Percentiles rank a stretch among this genome's conserved stretches.
phyloP scores from a whole-genome alignment of 2,888 invertebrate species.

The Catonia carolina region DNA sequence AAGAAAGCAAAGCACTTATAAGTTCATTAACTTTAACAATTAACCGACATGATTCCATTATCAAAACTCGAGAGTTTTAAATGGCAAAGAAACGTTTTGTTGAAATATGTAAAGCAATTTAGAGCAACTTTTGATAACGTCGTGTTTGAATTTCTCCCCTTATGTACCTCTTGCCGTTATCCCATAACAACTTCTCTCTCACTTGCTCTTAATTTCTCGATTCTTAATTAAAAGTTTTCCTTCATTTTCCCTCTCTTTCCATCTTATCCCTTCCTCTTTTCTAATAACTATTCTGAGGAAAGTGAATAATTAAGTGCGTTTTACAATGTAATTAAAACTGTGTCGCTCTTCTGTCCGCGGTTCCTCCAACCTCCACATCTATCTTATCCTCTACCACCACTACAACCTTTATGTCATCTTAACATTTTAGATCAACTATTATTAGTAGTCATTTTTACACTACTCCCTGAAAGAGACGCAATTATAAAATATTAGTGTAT shows the following conservation, averaged over 20 bases:
- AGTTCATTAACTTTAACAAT: constrained; percentile 13
- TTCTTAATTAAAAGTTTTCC: constrained; percentile 12
- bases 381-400: background rate
- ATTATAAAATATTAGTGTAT: too few relatives aligned
- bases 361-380: background rate
- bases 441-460: too few relatives aligned
- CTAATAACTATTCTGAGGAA: constrained; percentile 10
- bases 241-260: background rate
- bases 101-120: constrained; percentile 13
- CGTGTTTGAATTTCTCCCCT: constrained; percentile 7
- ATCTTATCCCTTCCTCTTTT: constrained; percentile 1
- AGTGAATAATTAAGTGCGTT: constrained; percentile 10
- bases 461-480: too few relatives aligned
- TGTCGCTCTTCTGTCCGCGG: background rate
- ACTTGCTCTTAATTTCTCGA: constrained; percentile 11
- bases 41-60: constrained; percentile 12
- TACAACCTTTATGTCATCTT: too few relatives aligned
- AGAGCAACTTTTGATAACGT: constrained; percentile 13
- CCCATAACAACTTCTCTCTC: background rate
- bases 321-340: constrained; percentile 13
- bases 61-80: constrained; percentile 11
- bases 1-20: constrained; percentile 8
- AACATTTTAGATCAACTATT: too few relatives aligned
- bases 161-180: background rate
- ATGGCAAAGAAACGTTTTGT: constrained; percentile 12